Conservation (phyloP, 1,140 invertebrate species). For the Tetranychus cinnabarinus region DNA sequence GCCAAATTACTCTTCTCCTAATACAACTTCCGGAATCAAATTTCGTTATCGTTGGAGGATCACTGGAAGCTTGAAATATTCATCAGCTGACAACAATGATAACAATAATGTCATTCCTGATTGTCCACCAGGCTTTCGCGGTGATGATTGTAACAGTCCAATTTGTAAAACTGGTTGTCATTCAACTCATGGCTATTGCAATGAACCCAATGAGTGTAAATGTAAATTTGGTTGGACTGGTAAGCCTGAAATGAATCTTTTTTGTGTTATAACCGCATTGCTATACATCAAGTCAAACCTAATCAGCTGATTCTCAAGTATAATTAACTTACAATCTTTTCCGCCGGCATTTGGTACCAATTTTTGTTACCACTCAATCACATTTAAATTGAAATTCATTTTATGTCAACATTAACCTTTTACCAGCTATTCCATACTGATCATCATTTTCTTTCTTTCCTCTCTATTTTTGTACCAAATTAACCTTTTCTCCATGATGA, state of each 20-base stretch:
- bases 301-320: too few species aligned
- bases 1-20: not conserved
- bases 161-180: slow-evolving; percentile 6
- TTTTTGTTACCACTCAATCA: too few species aligned
- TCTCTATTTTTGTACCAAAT: slow-evolving; percentile 37
- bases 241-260: not conserved
- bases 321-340: too few species aligned
- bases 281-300: too few species aligned
- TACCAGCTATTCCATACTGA: too few species aligned
- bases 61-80: not conserved
- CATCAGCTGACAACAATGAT: not conserved
- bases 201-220: slow-evolving; percentile 28
- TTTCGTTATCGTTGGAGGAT: slow-evolving; percentile 2
- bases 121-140: slow-evolving; percentile 5
- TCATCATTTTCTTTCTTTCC: too few species aligned
- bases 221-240: slow-evolving; percentile 44
- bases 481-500: slow-evolving; percentile 19
- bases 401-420: too few species aligned
- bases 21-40: not conserved
- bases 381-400: too few species aligned
- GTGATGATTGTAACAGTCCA: slow-evolving; percentile 2
- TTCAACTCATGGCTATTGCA: slow-evolving; percentile 26
- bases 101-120: not conserved
- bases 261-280: too few species aligned
- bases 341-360: too few species aligned